phyloP scores from a whole-genome alignment of 2,888 invertebrate genomes.

The Chironomus tentans region DNA sequence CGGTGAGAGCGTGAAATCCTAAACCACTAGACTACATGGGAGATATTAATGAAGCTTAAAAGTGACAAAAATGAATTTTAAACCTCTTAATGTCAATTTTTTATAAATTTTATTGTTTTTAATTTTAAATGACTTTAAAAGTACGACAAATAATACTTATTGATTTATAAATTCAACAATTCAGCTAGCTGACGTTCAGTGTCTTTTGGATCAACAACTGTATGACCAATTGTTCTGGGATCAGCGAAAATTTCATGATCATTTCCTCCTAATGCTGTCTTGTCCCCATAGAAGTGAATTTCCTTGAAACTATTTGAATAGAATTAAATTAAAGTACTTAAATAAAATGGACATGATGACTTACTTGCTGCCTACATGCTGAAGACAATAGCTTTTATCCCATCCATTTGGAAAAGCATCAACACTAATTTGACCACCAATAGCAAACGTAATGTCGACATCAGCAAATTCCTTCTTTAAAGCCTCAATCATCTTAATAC shows the following conservation, averaged over 20 bases:
- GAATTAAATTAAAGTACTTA: too few species aligned
- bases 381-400: slow-evolving; percentile 91
- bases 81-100: too few species aligned
- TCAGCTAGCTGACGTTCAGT: slow-evolving; percentile 58
- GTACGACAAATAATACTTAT: too few species aligned
- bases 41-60: too few species aligned
- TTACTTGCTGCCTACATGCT: slow-evolving; percentile 46
- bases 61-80: too few species aligned
- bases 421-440: slow-evolving; percentile 92
- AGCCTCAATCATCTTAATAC: slow-evolving; percentile 69
- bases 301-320: slow-evolving; percentile 54
- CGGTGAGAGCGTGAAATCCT: too few species aligned
- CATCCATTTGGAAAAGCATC: slow-evolving; percentile 86
- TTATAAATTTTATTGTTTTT: too few species aligned
- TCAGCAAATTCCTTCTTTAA: slow-evolving; percentile 64
- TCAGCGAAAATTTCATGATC: slow-evolving; percentile 85
- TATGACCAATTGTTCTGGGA: slow-evolving; percentile 69
- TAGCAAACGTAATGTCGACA: slow-evolving; percentile 65
- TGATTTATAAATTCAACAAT: slow-evolving; percentile 35
- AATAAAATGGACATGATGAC: too few species aligned
- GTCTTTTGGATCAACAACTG: slow-evolving; percentile 69
- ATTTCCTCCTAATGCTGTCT: slow-evolving; percentile 78
- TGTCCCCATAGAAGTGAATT: slow-evolving; percentile 94
- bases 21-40: too few species aligned
- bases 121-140: too few species aligned